Base-by-base conservation (phyloP, 2,888 invertebrate genomes). In the Cactoblastis cactorum region DNA sequence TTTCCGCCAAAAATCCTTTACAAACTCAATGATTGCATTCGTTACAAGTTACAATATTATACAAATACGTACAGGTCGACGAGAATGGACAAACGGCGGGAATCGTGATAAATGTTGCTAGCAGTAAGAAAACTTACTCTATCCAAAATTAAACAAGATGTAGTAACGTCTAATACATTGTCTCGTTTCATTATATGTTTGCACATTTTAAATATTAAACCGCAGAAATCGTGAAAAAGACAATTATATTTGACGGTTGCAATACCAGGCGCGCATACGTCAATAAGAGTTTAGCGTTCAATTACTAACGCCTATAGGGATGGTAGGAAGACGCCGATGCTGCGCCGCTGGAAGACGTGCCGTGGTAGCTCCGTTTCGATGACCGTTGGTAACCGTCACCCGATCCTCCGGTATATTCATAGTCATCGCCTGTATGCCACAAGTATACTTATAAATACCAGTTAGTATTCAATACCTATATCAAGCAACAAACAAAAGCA, bases 341-440 rank as follows among this genome's bases (percentile, higher is more conserved):
- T 14, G 79, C 67, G 34, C 78, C 80, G 52, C 68, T 63, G 19
- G 81, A 74, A 8, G 81, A 73, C 3, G 84, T 71, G 12, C 78
- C 83, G 63, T 85, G 84, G 65, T 86, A 74, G 66, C 77, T 80
- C 52, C 89, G 85, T 71, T 89, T 89, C 24, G 87, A 80, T 34
- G 89, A 70, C 56, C 82, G 77, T 65, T 88, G 89, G 61, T 87
- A 85, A 1, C 89, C 89, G 45, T 90, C 90, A 50, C 90, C 90
- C 12, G 90, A 88, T 1, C 84, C 90, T 34, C 90, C 90, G 45
- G 88, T 83, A 71, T 86, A 85, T 63, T 90, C 90, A 76, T 84
- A 87, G 66, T 90, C 90, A 64, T 89, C 89, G 74, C 86, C 88
- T 86, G 67, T 46, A 51, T 53, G 54, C 47, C 39, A 55, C 57